Conservation (phyloP, 1,140 invertebrate genomes). For the Drosophila yakuba region DNA sequence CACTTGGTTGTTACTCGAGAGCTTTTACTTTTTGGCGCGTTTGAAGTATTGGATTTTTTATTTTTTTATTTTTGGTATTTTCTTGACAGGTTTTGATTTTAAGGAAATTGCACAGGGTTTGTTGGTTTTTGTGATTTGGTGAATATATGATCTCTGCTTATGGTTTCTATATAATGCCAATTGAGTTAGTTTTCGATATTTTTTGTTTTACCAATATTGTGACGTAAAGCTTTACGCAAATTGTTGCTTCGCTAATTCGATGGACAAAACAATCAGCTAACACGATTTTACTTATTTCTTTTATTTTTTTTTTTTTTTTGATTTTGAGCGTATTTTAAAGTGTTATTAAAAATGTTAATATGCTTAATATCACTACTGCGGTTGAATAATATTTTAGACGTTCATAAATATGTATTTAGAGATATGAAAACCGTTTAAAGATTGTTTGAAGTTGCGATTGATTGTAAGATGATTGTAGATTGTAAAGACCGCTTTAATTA, state of each 20-base stretch:
- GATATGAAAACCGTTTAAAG: constrained; percentile 76
- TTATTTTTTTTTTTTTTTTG: neutral
- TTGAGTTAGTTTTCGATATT: constrained; percentile 37
- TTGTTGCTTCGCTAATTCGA: constrained; percentile 61
- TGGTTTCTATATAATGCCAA: constrained; percentile 58
- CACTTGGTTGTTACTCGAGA: constrained; percentile 21
- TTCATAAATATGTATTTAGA: constrained; percentile 55
- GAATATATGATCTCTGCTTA: constrained; percentile 38
- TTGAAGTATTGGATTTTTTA: constrained; percentile 17
- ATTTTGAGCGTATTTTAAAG: constrained; percentile 39
- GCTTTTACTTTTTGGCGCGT: constrained; percentile 26
- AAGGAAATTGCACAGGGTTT: constrained; percentile 51
- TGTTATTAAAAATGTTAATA: constrained; percentile 17
- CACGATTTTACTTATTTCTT: neutral
- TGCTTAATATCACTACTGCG: constrained; percentile 63
- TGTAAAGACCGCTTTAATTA: constrained; percentile 31
- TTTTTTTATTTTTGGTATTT: constrained; percentile 64
- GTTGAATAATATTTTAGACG: constrained; percentile 48
- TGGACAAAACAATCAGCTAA: constrained; percentile 16
- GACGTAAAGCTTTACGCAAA: constrained; percentile 70
- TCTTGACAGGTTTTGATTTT: constrained; percentile 49
- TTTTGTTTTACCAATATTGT: constrained; percentile 63
- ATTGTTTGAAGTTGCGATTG: constrained; percentile 65
- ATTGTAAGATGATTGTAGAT: constrained; percentile 63
- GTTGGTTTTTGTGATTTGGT: constrained; percentile 41